Evolutionary conservation across 2,888 invertebrate genomes (phyloP).

Genomic region (Lysandra coridon): DNA sequence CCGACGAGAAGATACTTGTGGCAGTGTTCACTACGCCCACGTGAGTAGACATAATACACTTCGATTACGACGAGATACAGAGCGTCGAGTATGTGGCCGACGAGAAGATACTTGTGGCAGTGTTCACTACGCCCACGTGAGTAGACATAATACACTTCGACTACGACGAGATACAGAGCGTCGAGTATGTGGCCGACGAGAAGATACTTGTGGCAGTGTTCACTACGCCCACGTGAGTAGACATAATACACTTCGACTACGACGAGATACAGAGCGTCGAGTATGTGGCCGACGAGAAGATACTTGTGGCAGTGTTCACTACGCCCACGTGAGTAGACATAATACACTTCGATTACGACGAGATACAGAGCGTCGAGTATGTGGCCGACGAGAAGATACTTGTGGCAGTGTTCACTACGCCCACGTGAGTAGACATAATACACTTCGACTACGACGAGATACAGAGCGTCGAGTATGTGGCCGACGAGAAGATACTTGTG

Average conservation of each 20-base stretch:
- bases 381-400: conserved; percentile 83
- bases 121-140: conserved; percentile 90
- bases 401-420: conserved; percentile 89
- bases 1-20: no score
- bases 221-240: conserved; percentile 85
- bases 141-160: conserved; percentile 25
- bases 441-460: conserved; percentile 27
- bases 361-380: conserved; percentile 83
- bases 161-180: conserved; percentile 63
- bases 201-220: conserved; percentile 91
- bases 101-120: conserved; percentile 89
- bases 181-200: conserved; percentile 88
- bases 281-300: conserved; percentile 87
- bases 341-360: conserved; percentile 1
- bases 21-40: no score
- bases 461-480: conserved; percentile 85
- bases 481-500: conserved; percentile 88
- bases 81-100: conserved; percentile 88
- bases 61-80: conserved; percentile 94
- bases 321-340: conserved; percentile 76
- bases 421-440: conserved; percentile 74
- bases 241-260: not conserved
- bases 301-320: conserved; percentile 81
- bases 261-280: conserved; percentile 78
- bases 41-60: conserved; percentile 70